A percentile compares a stretch with the other conserved stretches of the same genome.
Evolutionary conservation across 2,888 invertebrate species (phyloP).

Genomic region (Rhyacophila evoluta): DNA sequence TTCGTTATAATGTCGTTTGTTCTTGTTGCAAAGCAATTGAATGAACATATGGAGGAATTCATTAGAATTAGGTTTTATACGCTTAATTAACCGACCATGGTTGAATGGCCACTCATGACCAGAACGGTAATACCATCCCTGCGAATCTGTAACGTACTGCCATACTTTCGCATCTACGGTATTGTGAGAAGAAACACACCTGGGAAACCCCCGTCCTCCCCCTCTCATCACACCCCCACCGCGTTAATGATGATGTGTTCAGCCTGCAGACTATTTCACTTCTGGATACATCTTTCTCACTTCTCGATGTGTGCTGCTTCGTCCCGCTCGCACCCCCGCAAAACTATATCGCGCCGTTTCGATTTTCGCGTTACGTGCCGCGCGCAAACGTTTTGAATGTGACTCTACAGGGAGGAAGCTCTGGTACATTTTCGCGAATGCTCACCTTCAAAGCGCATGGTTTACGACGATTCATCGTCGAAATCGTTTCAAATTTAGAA

Average conservation of each 20-base stretch:
- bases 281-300: constrained; percentile 75
- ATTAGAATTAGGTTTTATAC: neutral
- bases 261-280: constrained; percentile 81
- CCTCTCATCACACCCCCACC: constrained; percentile 64
- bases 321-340: constrained; percentile 59
- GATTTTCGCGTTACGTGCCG: constrained; percentile 53
- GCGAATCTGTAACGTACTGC: constrained; percentile 43
- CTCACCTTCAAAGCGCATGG: constrained; percentile 46
- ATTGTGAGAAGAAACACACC: constrained; percentile 72
- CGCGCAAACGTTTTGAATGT: constrained; percentile 44
- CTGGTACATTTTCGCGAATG: constrained; percentile 27
- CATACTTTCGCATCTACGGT: constrained; percentile 21
- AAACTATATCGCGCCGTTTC: constrained; percentile 60
- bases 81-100: constrained; percentile 4
- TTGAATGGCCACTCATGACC: neutral
- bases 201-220: constrained; percentile 59
- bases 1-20: no score
- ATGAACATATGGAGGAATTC: no score
- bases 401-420: constrained; percentile 44
- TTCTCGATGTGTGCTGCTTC: constrained; percentile 64
- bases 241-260: constrained; percentile 85
- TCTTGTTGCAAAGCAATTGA: no score
- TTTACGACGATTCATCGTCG: constrained; percentile 33
- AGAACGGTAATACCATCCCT: constrained; percentile 3
- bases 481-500: constrained; percentile 53